Conservation (phyloP, 2,797 vertebrate species). For the Melanitta fusca region DNA sequence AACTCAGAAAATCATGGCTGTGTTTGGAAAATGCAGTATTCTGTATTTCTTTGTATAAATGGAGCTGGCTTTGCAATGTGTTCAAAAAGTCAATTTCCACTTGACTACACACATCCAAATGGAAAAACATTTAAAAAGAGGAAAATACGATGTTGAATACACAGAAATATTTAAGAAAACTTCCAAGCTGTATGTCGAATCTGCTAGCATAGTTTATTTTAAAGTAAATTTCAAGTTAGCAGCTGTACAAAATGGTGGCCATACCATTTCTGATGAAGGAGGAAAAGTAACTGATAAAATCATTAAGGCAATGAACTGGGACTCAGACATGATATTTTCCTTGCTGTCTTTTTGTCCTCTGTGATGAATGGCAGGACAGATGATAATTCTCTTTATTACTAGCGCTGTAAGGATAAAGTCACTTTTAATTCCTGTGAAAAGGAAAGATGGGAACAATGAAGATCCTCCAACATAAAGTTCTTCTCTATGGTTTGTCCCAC, state of each 20-base stretch:
- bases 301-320: background rate
- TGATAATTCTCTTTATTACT: background rate
- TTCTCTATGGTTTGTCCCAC: background rate
- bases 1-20: background rate
- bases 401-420: background rate
- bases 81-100: background rate
- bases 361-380: background rate
- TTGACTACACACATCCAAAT: background rate
- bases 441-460: background rate
- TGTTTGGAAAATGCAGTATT: background rate
- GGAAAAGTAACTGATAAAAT: background rate
- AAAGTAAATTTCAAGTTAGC: background rate
- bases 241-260: background rate
- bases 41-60: background rate
- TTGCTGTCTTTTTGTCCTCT: background rate
- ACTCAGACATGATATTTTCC: background rate
- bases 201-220: background rate
- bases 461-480: background rate
- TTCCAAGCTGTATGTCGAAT: background rate
- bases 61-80: background rate
- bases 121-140: background rate
- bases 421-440: slow-evolving; percentile 1
- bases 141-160: background rate
- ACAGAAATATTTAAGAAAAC: background rate
- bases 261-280: background rate